phyloP scores from a whole-genome alignment of 2,888 invertebrate species.

The Ectemnius lituratus region DNA sequence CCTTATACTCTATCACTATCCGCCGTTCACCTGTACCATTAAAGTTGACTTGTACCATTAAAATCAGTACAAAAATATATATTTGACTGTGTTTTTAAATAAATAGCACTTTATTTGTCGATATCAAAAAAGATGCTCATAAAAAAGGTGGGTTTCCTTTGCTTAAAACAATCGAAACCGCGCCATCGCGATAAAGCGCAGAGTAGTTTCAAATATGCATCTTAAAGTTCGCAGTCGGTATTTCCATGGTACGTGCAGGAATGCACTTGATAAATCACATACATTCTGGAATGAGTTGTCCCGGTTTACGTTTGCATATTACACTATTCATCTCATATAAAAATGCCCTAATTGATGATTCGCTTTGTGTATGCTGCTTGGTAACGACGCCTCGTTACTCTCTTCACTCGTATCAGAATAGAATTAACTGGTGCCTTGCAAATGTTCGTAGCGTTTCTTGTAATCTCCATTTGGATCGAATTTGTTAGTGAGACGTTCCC shows the following conservation, averaged over 20 bases:
- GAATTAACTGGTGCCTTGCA: constrained; percentile 9
- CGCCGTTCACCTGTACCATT: constrained; percentile 6
- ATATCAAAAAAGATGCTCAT: constrained; percentile 12
- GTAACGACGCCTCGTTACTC: too few species aligned
- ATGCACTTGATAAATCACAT: background rate
- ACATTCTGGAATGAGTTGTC: background rate
- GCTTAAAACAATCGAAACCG: background rate
- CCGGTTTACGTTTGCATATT: too few species aligned
- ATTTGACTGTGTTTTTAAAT: constrained; percentile 18
- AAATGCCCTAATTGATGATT: too few species aligned
- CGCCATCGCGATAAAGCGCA: too few species aligned
- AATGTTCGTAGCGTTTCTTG: constrained; percentile 78
- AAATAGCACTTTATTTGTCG: constrained; percentile 39
- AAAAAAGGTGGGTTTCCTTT: constrained; percentile 12
- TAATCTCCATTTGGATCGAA: constrained; percentile 87
- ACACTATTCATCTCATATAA: too few species aligned
- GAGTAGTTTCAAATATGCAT: background rate
- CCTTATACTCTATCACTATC: background rate
- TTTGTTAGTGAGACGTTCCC: constrained; percentile 83
- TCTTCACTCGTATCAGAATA: too few species aligned
- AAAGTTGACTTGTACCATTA: constrained; percentile 5
- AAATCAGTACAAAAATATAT: constrained; percentile 5
- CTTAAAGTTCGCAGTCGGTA: background rate
- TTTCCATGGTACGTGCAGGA: background rate
- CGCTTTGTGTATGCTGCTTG: too few species aligned